Evolutionary conservation across 2,113 vertebrate genomes (phyloP), one percentile per base, ranked within the genome.

Genomic region (Paedocypris sp.): DNA sequence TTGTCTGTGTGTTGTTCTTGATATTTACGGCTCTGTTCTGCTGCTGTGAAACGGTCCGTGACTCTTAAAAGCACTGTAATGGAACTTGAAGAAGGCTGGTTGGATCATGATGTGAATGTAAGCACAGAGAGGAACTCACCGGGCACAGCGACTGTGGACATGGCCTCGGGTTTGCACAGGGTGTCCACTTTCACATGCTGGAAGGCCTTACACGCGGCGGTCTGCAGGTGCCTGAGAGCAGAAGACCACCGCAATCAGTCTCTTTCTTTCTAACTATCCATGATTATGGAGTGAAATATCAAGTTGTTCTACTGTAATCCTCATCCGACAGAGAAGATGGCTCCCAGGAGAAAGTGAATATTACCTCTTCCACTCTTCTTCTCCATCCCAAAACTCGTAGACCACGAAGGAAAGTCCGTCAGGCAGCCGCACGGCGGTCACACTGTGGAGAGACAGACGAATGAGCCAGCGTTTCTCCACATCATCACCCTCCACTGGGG

Each of bases 181-280:
- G 89, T 90, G 72, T 98, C 94, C 83, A 98, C 94, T 78, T 97
- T 98, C 64, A 91, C 82, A 2, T 98, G 94, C 81, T 94, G 95
- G 78, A 98, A 97, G 2, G 83, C 78, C 83, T 94, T 97, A 76
- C 84, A 88, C 50, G 81, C 75, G 2, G 83, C 82, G 11, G 87
- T 91, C 82, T 95, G 94, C 62, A 94, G 87, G 71, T 98, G 93
- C 71, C 94, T 97, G 79, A 13, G 70, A 69, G 7, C n/a, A 28
- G 29, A 62, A 0, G 16, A n/a, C n/a, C n/a, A n/a, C n/a, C n/a
- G n/a, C n/a, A n/a, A n/a, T n/a, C n/a, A n/a, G n/a, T n/a, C n/a
- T n/a, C n/a, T n/a, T n/a, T n/a, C n/a, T n/a, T n/a, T n/a, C n/a
- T n/a, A n/a, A n/a, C n/a, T n/a, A n/a, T n/a, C n/a, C n/a, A n/a